Evolutionary conservation across 2,113 vertebrate genomes (phyloP).

Genomic region (Mus spicilegus): DNA sequence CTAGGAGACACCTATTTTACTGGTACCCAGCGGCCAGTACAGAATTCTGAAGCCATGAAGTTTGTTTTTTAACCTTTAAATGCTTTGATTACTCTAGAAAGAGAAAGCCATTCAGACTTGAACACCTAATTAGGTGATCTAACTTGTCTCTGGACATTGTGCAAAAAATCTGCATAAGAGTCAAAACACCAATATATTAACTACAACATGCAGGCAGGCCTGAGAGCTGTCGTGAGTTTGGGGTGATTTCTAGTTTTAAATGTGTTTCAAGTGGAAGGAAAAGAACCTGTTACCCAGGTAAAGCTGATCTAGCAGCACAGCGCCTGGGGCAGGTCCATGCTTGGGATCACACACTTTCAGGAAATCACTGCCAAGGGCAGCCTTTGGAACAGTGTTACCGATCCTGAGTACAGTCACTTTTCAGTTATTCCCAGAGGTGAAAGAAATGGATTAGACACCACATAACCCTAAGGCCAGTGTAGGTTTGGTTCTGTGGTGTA

Average conservation of each 20-base stretch:
- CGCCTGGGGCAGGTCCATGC: neutral
- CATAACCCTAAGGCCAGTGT: neutral
- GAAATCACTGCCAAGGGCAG: neutral
- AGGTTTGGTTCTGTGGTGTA: conserved; percentile 1
- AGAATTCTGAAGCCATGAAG: neutral
- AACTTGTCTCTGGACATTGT: conserved; percentile 52
- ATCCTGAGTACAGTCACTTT: neutral
- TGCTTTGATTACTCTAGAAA: conserved; percentile 50
- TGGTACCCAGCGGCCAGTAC: neutral
- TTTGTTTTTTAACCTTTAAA: conserved; percentile 67
- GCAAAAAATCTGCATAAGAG: conserved; percentile 56
- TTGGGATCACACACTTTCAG: neutral
- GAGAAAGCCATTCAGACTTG: neutral
- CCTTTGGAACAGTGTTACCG: neutral
- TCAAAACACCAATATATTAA: conserved; percentile 65
- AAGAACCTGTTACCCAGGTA: neutral
- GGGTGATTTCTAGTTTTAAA: conserved; percentile 53
- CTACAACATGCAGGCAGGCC: conserved; percentile 13
- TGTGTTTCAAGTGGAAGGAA: conserved; percentile 45
- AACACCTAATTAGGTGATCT: conserved; percentile 65
- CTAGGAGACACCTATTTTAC: neutral
- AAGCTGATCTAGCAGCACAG: neutral
- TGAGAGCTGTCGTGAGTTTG: conserved; percentile 40
- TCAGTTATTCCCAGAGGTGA: neutral
- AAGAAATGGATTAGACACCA: neutral